A percentile compares a stretch with the other conserved stretches of the same genome.
Conservation (phyloP, 2,113 vertebrate species). For the Rhinoderma darwinii region DNA sequence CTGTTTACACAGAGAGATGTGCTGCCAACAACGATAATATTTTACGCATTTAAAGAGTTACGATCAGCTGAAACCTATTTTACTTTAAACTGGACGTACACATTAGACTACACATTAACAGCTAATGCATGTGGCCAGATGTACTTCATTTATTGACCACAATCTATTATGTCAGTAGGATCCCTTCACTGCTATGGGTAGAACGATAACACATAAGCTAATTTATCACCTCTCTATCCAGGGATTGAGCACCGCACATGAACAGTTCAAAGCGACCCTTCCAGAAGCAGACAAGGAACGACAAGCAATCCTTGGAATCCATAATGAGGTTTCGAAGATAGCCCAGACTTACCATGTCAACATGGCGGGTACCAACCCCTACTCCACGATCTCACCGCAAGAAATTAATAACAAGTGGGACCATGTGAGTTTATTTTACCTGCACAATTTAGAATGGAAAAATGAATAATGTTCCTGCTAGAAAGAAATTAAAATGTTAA, state of each 20-base stretch:
- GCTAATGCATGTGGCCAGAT: no score
- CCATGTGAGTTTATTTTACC: slow-evolving; percentile 78
- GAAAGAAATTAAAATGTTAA: neutral
- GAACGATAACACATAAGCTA: slow-evolving; percentile 1
- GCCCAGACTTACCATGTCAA: slow-evolving; percentile 98
- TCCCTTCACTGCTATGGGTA: no score
- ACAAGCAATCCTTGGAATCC: slow-evolving; percentile 94
- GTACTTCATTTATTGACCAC: no score
- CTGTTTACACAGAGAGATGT: no score
- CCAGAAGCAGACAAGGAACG: slow-evolving; percentile 96
- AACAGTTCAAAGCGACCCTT: slow-evolving; percentile 97
- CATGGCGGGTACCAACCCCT: slow-evolving; percentile 93
- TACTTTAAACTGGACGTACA: no score
- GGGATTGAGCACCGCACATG: slow-evolving; percentile 95
- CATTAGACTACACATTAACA: no score
- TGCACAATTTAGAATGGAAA: no score
- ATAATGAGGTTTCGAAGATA: slow-evolving; percentile 96
- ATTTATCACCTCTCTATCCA: slow-evolving; percentile 65
- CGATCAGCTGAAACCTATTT: no score
- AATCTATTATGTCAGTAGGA: no score
- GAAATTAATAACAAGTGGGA: slow-evolving; percentile 98
- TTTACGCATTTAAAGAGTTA: no score
- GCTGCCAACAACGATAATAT: no score
- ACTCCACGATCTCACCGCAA: slow-evolving; percentile 93
- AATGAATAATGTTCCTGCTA: neutral